A percentile compares a stretch with the other conserved stretches of the same genome.
Conservation (phyloP, 2,888 invertebrate species). For the Oegoconia quadripuncta region DNA sequence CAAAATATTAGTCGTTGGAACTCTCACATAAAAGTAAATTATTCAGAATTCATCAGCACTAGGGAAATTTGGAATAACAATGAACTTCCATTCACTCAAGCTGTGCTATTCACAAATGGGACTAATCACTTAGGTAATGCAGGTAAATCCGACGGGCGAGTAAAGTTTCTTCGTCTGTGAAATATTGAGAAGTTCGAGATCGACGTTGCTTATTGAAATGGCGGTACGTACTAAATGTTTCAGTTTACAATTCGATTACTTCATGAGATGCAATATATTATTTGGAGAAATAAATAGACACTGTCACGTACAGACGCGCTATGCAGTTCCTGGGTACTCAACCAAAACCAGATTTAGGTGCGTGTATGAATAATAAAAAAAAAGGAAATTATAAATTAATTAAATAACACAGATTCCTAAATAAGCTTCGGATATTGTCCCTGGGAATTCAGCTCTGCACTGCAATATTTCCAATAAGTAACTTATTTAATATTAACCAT, state of each 20-base stretch:
- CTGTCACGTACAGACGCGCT: too few species aligned
- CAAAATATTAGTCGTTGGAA: too few species aligned
- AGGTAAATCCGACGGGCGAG: constrained; percentile 43
- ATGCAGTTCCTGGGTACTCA: too few species aligned
- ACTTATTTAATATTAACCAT: too few species aligned
- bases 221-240: constrained; percentile 16
- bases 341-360: too few species aligned
- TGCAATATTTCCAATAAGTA: too few species aligned
- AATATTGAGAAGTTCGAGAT: constrained; percentile 60
- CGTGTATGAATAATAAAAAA: too few species aligned
- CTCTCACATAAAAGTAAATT: constrained; percentile 21
- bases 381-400: too few species aligned
- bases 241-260: constrained; percentile 1
- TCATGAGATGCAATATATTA: not conserved
- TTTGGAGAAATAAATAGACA: too few species aligned
- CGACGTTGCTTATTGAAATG: constrained; percentile 9
- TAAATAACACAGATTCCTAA: too few species aligned
- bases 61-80: constrained; percentile 26
- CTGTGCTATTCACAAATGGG: constrained; percentile 69
- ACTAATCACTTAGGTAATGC: constrained; percentile 75
- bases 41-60: constrained; percentile 36
- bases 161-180: constrained; percentile 48
- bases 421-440: too few species aligned
- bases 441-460: too few species aligned
- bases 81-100: constrained; percentile 35